Evolutionary conservation across 2,888 invertebrate species (phyloP).

Genomic region (Dynastes maya): DNA sequence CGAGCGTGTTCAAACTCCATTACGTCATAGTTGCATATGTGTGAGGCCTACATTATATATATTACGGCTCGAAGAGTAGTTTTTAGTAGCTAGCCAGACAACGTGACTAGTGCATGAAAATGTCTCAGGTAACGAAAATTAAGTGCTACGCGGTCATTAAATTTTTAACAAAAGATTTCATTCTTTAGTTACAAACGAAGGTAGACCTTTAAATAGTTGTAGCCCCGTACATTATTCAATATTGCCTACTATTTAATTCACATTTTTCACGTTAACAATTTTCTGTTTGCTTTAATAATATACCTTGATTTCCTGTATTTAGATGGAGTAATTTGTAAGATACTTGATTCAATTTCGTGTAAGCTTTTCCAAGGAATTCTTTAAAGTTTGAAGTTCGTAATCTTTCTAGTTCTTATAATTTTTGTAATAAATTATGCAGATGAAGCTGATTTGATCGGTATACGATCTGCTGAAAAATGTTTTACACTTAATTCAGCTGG

Average conservation of each 20-base stretch:
- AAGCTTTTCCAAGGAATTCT: conserved; percentile 58
- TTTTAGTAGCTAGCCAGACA: too few relatives aligned
- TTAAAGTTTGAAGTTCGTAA: conserved; percentile 36
- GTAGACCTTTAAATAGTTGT: conserved; percentile 34
- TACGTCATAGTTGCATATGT: too few relatives aligned
- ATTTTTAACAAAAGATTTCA: conserved; percentile 1
- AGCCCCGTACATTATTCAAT: conserved; percentile 43
- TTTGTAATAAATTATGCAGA: conserved; percentile 28
- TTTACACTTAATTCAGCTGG: conserved; percentile 11
- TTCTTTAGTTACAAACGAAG: conserved; percentile 41
- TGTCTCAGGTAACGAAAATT: too few relatives aligned
- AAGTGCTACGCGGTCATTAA: too few relatives aligned
- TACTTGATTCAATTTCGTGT: conserved; percentile 60
- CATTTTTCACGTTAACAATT: neutral
- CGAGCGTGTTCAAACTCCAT: too few relatives aligned
- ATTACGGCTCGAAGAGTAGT: too few relatives aligned
- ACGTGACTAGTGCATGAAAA: too few relatives aligned
- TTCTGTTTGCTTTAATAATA: neutral
- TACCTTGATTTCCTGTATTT: conserved; percentile 62
- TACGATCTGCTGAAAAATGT: conserved; percentile 33
- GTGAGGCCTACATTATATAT: too few relatives aligned
- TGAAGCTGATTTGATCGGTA: conserved; percentile 28
- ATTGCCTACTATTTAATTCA: conserved; percentile 37
- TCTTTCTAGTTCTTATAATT: conserved; percentile 38
- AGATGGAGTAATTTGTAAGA: conserved; percentile 61